phyloP scores from a whole-genome alignment of 2,113 vertebrate species.

The Osmerus mordax region DNA sequence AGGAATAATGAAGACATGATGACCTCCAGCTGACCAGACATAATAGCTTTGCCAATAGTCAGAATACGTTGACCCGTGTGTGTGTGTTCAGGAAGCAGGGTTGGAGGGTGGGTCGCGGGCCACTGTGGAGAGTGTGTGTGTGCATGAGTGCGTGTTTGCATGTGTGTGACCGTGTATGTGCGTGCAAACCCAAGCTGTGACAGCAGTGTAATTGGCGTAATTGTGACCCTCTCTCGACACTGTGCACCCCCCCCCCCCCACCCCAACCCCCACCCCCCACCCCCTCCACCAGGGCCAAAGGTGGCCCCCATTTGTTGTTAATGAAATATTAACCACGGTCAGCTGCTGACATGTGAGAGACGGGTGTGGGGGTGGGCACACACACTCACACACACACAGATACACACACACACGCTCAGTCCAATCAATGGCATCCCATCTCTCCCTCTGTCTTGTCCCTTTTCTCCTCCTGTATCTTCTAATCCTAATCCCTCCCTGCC shows the following conservation, averaged over 20 bases:
- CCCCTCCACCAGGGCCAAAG: constrained; percentile 23
- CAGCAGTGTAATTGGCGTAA: constrained; percentile 15
- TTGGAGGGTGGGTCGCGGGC: not conserved
- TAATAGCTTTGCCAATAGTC: too few species aligned
- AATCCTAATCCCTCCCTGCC: not conserved
- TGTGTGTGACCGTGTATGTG: constrained; percentile 35
- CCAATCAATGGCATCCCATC: not conserved
- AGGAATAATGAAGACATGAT: too few species aligned
- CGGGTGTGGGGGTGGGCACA: constrained; percentile 24
- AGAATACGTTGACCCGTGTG: not conserved
- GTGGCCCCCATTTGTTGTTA: constrained; percentile 62
- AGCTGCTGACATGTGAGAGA: constrained; percentile 67
- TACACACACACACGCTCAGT: constrained; percentile 5
- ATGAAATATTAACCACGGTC: constrained; percentile 77
- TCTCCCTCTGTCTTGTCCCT: not conserved
- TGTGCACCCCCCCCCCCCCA: constrained; percentile 17
- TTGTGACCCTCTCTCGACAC: not conserved
- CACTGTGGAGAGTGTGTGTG: not conserved
- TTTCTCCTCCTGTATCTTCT: not conserved
- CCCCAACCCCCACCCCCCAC: constrained; percentile 22
- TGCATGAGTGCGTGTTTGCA: constrained; percentile 13
- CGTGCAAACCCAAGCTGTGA: constrained; percentile 12
- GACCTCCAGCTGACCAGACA: too few species aligned
- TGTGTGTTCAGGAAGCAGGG: not conserved
- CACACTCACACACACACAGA: constrained; percentile 7